Base-by-base conservation (phyloP, 2,888 invertebrate genomes). In the Agrotis puta region DNA sequence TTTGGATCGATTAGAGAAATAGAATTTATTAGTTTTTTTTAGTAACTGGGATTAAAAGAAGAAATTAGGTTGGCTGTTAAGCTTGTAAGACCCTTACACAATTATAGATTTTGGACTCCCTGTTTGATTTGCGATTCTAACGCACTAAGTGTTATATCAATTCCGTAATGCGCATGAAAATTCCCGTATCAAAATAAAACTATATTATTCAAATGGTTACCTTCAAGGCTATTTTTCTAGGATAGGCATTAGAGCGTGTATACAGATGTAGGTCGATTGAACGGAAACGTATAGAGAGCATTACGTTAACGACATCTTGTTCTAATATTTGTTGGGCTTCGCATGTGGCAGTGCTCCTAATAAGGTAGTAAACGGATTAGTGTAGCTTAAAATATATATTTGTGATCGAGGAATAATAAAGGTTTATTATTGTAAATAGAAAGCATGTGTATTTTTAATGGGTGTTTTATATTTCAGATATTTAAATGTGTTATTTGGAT, bases 291-390 rank as follows among this genome's bases (percentile, higher is more conserved):
- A 86, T 78, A 69, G 74, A 66, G 64, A 68, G 74, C 58, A 81
- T 84, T 74, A 77, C 62, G 79, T 75, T 81, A 81, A 84, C 82
- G 67, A 79, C 66, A 82, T 82, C 78, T 83, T 81, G 78, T 81
- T 81, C 82, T 86, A 82, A 78, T 82, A 85, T 85, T 89, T 88
- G 83, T 87, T 20, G 72, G 93, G 92, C 89, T 92, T 93, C 92
- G 45, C 84, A 86, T 87, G 87, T 88, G 88, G 83, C 83, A 81
- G 83, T 74, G 88, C 82, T 87, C 88, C 83, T 85, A 88, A 91
- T 90, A 88, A 84, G 64, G 48, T 78, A 77, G 81, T 86, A 91
- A 91, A 80, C 81, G 85, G 90, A 92, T 91, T 91, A 92, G 70
- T 54, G 53, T 50, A 78, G 78, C 75, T 81, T 72, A 69, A 47